Base-by-base conservation (phyloP, 2,888 invertebrate genomes). In the Cephus sareptanus region DNA sequence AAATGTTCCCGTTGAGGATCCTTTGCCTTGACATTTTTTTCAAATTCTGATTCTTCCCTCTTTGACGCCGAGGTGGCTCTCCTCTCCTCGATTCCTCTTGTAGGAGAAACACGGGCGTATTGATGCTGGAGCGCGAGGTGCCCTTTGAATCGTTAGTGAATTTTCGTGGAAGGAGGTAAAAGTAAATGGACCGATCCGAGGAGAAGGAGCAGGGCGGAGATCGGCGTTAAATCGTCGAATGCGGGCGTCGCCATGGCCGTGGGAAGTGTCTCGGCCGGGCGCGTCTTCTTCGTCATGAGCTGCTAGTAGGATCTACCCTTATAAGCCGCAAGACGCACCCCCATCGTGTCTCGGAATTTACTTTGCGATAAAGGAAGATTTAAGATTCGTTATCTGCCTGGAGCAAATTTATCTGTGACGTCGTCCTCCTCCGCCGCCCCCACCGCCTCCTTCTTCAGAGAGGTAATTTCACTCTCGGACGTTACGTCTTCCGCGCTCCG, bases 291-390 rank as follows among this genome's bases (percentile, higher is more conserved):
- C 69, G 1, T 33, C 70, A 1, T 0, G 70, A 70, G n/a, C 12
- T 70, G 70, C 33, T 3, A 33, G 71, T 34, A 35, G 23, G 56
- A 40, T 33, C 79, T 79, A 80, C 83, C 83, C 82, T 83, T 84
- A 81, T 81, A 78, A 80, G 77, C 79, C 82, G 80, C 81, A 82
- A 84, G 84, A 73, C 81, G 79, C 82, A 83, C 80, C 82, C 82
- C 82, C 79, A 81, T 81, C 81, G 81, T 74, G 73, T 75, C 75
- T 70, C 78, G 82, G 83, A 77, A 86, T 87, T 87, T 87, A 85
- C 85, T 85, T 80, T 83, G 82, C 85, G 88, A 88, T 88, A 87
- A 88, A 82, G 83, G 79, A 83, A 84, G 84, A 85, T 85, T 84
- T 84, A 82, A 81, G 69, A 77, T 75, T 83, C 83, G 81, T 88